Percentiles rank a stretch among this genome's conserved stretches.
Conservation (phyloP, 2,113 vertebrate species). For the Tapirus terrestris region DNA sequence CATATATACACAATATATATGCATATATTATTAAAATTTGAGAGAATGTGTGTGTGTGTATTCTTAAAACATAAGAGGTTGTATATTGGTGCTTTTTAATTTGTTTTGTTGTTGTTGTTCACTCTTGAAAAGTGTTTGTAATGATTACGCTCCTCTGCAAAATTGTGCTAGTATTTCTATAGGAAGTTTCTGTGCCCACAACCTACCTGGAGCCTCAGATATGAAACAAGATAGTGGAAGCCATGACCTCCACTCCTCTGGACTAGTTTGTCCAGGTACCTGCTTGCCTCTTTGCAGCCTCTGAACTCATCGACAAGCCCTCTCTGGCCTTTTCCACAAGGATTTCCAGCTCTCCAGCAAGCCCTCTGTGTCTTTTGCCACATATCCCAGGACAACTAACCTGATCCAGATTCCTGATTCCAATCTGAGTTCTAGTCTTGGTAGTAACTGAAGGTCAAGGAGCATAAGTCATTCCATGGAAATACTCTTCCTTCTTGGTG, state of each 20-base stretch:
- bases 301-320: not conserved
- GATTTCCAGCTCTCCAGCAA: not conserved
- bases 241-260: not conserved
- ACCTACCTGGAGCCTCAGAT: not conserved
- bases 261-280: not conserved
- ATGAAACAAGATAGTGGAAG: not conserved
- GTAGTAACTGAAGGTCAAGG: not conserved
- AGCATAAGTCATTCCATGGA: not conserved
- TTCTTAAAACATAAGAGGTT: not conserved
- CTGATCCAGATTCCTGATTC: not conserved
- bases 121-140: not conserved
- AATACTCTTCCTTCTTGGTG: not conserved
- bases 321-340: not conserved
- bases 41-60: not conserved
- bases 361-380: not conserved
- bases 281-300: not conserved
- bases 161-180: not conserved
- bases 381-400: not conserved
- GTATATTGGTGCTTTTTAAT: not conserved
- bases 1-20: not conserved
- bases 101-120: not conserved
- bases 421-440: not conserved
- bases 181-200: not conserved
- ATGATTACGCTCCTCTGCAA: not conserved
- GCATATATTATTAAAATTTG: not conserved